Base-by-base conservation (phyloP, 2,888 invertebrate species). In the Helleia helle region DNA sequence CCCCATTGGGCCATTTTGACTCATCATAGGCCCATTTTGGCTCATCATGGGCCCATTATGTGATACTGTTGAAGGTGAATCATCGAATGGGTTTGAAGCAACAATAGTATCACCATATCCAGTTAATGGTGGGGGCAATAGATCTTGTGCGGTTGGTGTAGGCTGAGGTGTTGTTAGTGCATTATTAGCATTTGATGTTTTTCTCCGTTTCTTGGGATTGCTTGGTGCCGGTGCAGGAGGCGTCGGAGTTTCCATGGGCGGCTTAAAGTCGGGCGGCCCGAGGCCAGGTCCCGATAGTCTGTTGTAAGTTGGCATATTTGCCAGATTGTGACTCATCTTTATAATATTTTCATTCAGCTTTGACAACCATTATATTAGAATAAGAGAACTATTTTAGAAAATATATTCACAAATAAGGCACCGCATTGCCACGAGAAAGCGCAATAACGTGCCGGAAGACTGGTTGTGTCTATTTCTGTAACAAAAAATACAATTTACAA, bases 71-170 rank as follows among this genome's bases (percentile, higher is more conserved):
- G 88, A 88, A 36, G 93, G 94, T 40, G 93, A 93, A 69, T 97
- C 96, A 77, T 97, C 96, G 71, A 97, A 97, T 26, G 96, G 96
- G 79, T 97, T 97, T 48, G 95, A 95, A 43, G 96, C 96, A 47
- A 96, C 92, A 64, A 97, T 95, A 44, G 96, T 96, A 66, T 96
- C 96, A 25, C 96, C 96, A 75, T 94, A 96, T 52, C 95, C 95
- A 31, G 93, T 91, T 59, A 95, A 90, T 15, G 95, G 95, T 30
- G 95, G 95, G 55, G 95, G 87, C 48, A 95, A 79, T 62, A 94
- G 90, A 72, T 94, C 91, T 58, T 90, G 92, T 61, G 89, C 90
- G 44, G 91, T 92, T 43, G 89, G 90, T 52, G 88, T 90, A 42
- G 90, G 90, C 56, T 90, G 89, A 52, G 91, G 90, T 54, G 91